Evolutionary conservation across 23 tunicate genomes (phyloP).

Genomic region (Botrylloides violaceus): DNA sequence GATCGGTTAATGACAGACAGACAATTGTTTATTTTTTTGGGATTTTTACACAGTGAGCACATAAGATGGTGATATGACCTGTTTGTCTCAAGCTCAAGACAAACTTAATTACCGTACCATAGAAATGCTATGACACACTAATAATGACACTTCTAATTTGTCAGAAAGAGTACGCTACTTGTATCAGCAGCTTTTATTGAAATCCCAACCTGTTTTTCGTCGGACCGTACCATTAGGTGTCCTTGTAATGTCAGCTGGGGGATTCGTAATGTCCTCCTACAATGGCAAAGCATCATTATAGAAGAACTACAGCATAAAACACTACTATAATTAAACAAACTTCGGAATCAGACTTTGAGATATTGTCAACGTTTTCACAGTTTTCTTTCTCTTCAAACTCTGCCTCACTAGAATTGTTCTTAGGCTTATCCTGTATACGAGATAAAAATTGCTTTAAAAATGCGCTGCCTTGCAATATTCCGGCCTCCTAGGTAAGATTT

Average conservation of each 20-base stretch:
- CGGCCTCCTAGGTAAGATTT: no score
- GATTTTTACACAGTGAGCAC: no score
- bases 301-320: neutral
- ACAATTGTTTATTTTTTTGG: no score
- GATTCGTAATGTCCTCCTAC: conserved; percentile 25
- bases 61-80: no score
- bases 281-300: neutral
- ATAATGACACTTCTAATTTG: no score
- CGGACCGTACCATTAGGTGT: conserved; percentile 83
- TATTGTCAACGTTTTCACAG: neutral
- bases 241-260: conserved; percentile 56
- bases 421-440: neutral
- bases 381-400: neutral
- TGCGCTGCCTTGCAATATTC: no score
- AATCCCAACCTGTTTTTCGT: conserved; percentile 53
- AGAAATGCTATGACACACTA: no score
- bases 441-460: no score
- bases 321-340: neutral
- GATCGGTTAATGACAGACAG: no score
- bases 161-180: no score
- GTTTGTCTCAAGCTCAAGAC: no score
- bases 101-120: no score
- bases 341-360: neutral
- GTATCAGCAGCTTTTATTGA: neutral
- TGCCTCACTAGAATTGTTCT: neutral